Evolutionary conservation across 2,113 vertebrate species (phyloP).

Genomic region (Theristicus caerulescens): DNA sequence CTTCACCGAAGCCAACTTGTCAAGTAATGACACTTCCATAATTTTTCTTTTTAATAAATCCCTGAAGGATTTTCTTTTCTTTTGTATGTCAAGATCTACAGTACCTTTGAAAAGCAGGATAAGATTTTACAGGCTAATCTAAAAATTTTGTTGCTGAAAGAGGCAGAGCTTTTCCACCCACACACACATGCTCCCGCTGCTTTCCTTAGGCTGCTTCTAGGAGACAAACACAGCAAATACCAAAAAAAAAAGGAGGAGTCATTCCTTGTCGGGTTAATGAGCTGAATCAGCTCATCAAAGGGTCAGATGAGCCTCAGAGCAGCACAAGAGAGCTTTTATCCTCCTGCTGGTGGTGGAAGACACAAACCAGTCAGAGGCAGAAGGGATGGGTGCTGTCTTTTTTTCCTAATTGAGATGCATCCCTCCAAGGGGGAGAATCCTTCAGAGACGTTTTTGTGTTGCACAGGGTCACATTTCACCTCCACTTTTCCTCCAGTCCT

Average conservation of each 20-base stretch:
- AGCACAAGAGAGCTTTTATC: background rate
- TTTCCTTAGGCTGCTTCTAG: background rate
- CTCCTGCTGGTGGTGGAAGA: background rate
- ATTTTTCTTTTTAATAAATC: background rate
- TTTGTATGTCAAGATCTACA: background rate
- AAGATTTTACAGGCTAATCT: background rate
- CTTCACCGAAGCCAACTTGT: background rate
- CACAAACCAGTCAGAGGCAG: background rate
- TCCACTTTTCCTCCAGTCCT: background rate
- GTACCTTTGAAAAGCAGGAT: background rate
- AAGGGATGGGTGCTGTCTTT: background rate
- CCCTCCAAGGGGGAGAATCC: background rate
- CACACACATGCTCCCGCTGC: accelerated
- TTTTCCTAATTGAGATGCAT: background rate
- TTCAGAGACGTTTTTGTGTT: background rate
- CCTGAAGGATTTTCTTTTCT: background rate
- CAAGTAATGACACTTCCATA: background rate
- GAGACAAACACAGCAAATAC: background rate
- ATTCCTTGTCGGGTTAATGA: background rate
- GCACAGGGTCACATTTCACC: background rate
- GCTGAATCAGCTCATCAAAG: background rate
- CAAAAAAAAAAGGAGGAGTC: background rate
- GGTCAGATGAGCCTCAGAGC: background rate
- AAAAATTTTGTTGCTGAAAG: background rate
- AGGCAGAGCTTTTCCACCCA: background rate